Evolutionary conservation across 1,140 invertebrate genomes (phyloP).

Genomic region (Cotesia chilonis): DNA sequence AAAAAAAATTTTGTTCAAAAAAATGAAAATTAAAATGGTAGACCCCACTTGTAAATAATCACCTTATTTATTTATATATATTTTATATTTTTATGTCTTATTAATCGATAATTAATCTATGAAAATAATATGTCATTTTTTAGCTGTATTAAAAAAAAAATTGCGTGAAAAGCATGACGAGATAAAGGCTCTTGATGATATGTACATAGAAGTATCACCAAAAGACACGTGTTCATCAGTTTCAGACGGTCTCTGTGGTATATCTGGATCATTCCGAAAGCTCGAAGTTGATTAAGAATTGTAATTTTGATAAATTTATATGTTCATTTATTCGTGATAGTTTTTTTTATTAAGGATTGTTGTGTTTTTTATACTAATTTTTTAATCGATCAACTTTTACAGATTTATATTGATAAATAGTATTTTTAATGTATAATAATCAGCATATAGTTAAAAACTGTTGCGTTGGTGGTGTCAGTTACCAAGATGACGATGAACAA

Average conservation of each 20-base stretch:
- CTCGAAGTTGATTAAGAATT: slow-evolving; percentile 76
- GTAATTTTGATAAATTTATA: not conserved
- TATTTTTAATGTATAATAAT: not conserved
- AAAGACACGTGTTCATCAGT: slow-evolving; percentile 70
- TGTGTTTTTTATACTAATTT: slow-evolving; percentile 28
- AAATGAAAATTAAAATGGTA: too few relatives aligned
- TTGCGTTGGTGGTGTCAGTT: slow-evolving; percentile 57
- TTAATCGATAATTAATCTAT: not conserved
- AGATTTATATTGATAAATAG: too few relatives aligned
- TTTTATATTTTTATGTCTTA: not conserved
- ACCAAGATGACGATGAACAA: slow-evolving; percentile 38
- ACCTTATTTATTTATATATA: slow-evolving; percentile 9
- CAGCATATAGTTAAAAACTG: slow-evolving; percentile 32
- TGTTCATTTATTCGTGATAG: not conserved
- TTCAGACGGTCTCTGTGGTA: slow-evolving; percentile 73
- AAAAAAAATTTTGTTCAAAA: too few relatives aligned
- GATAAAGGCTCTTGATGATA: slow-evolving; percentile 78
- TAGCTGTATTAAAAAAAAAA: slow-evolving; percentile 72
- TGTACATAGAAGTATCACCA: slow-evolving; percentile 76
- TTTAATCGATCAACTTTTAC: slow-evolving; percentile 15
- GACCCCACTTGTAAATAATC: too few relatives aligned
- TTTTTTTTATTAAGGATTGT: not conserved
- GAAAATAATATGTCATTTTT: slow-evolving; percentile 35
- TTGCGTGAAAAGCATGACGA: slow-evolving; percentile 72
- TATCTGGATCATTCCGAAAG: slow-evolving; percentile 83